Percentiles rank a stretch among this genome's conserved stretches.
Evolutionary conservation across 2,797 vertebrate genomes (phyloP).

Genomic region (Emys orbicularis): DNA sequence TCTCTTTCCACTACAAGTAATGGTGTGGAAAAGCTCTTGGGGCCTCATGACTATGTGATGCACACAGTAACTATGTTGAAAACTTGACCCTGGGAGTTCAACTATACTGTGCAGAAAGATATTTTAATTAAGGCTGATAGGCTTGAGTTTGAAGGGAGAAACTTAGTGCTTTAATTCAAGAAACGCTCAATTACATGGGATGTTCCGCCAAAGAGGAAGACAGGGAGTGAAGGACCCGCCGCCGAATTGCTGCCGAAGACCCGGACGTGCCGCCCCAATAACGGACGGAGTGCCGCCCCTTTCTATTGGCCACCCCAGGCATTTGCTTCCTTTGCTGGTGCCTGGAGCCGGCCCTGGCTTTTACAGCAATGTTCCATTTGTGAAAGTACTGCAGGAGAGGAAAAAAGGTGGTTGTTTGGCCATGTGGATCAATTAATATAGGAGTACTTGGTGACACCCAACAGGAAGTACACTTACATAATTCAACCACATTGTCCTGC

Average conservation of each 20-base stretch:
- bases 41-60: neutral
- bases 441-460: neutral
- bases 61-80: neutral
- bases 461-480: neutral
- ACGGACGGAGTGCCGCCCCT: no score
- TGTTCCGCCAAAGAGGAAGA: neutral
- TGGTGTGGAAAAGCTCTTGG: neutral
- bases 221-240: no score
- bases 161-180: neutral
- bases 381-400: neutral
- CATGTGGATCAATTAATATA: neutral
- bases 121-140: slow-evolving; percentile 14
- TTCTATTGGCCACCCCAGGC: no score
- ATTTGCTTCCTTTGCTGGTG: no score
- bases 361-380: neutral
- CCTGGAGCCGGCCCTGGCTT: neutral
- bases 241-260: no score
- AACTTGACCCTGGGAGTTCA: neutral
- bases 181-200: neutral
- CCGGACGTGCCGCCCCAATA: no score
- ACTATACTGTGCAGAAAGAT: neutral
- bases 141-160: no score
- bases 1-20: neutral
- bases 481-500: neutral
- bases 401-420: neutral